phyloP scores from a whole-genome alignment of 2,888 invertebrate species.

The Aleiodes leptofemur region DNA sequence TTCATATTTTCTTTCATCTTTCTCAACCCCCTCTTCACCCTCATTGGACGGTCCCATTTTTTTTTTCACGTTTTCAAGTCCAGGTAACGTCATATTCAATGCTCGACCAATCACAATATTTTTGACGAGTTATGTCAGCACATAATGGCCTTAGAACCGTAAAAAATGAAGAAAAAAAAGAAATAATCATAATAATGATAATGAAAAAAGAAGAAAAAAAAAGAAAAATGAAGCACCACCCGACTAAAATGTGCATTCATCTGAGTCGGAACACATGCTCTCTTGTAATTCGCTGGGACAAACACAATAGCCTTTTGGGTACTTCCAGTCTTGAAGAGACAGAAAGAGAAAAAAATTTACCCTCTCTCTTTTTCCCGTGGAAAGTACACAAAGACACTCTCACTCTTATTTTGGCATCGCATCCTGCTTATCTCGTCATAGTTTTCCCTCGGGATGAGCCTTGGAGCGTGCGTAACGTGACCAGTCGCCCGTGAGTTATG shows the following conservation, averaged over 20 bases:
- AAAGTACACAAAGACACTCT: constrained; percentile 71
- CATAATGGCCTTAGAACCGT: constrained; percentile 23
- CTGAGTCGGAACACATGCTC: constrained; percentile 67
- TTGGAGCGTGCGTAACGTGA: constrained; percentile 74
- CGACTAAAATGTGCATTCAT: constrained; percentile 68
- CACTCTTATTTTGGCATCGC: constrained; percentile 49
- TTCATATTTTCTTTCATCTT: constrained; percentile 48
- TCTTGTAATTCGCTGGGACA: constrained; percentile 62
- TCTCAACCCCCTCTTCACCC: constrained; percentile 24
- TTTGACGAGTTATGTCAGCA: constrained; percentile 74
- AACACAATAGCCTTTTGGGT: constrained; percentile 52
- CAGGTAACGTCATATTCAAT: constrained; percentile 71
- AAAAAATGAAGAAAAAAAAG: constrained; percentile 47
- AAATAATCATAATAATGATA: constrained; percentile 41
- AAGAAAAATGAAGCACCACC: constrained; percentile 47
- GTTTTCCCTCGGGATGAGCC: constrained; percentile 71
- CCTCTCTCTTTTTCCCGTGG: constrained; percentile 52
- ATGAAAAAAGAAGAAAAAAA: constrained; percentile 49
- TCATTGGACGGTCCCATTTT: constrained; percentile 38
- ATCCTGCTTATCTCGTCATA: constrained; percentile 63
- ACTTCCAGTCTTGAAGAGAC: constrained; percentile 37
- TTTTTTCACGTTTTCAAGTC: constrained; percentile 38
- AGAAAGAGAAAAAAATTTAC: not conserved
- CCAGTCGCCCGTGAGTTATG: constrained; percentile 75
- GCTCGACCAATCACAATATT: constrained; percentile 74